Conservation (phyloP, 2,797 vertebrate genomes). For the Cichlasoma orientale region DNA sequence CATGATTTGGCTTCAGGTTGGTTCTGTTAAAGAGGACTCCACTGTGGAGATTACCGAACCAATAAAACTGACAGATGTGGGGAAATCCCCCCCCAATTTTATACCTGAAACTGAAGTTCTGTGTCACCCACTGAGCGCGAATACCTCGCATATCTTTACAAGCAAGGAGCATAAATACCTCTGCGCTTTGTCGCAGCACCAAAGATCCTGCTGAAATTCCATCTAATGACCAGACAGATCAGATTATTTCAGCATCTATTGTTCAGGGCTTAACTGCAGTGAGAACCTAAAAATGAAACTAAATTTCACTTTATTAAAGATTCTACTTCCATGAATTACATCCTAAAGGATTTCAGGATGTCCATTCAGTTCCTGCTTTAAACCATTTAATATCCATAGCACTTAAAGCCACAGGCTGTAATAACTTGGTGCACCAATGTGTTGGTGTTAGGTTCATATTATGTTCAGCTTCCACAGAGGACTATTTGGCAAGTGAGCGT, state of each 20-base stretch:
- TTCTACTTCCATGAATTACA: conserved; percentile 33
- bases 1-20: conserved; percentile 33
- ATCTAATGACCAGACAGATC: conserved; percentile 50
- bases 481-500: neutral
- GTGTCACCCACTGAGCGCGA: neutral
- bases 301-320: conserved; percentile 32
- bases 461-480: neutral
- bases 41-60: conserved; percentile 46
- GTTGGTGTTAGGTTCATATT: conserved; percentile 5
- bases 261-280: conserved; percentile 43
- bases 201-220: conserved; percentile 33
- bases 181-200: neutral
- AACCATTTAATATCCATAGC: conserved; percentile 36
- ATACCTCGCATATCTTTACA: conserved; percentile 7
- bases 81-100: neutral
- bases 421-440: conserved; percentile 16
- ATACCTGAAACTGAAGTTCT: neutral
- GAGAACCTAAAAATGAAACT: conserved; percentile 23
- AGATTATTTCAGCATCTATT: conserved; percentile 47
- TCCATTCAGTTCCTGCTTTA: conserved; percentile 43
- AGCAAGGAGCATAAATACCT: conserved; percentile 17
- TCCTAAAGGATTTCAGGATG: conserved; percentile 54
- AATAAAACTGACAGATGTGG: conserved; percentile 22
- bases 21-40: conserved; percentile 59
- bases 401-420: conserved; percentile 12